Conservation (phyloP, 2,888 invertebrate species). For the Steinernema scapterisci region DNA sequence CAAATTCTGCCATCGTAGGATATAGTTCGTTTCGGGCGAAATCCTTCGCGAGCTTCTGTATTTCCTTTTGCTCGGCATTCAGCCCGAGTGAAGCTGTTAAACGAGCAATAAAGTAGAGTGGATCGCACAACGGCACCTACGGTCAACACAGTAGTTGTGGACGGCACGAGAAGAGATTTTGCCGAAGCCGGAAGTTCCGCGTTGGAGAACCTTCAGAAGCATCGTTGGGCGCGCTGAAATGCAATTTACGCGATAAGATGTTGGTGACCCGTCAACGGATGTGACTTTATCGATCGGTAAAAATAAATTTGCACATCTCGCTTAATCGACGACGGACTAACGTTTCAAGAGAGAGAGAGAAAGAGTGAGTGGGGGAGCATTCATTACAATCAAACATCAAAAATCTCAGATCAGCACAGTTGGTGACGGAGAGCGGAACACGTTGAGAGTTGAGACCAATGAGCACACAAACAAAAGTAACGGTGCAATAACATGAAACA, state of each 20-base stretch:
- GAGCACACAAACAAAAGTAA: neutral
- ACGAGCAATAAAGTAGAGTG: constrained; percentile 1
- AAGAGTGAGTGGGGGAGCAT: neutral
- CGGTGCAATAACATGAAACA: too few species aligned
- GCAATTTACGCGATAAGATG: too few species aligned
- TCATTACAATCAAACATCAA: constrained; percentile 5
- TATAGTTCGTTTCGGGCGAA: constrained; percentile 73
- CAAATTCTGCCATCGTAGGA: constrained; percentile 73
- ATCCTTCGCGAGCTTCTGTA: constrained; percentile 71
- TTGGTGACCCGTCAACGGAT: too few species aligned
- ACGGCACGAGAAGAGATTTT: neutral
- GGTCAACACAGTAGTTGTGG: constrained; percentile 40
- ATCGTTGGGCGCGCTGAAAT: too few species aligned
- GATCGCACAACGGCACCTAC: constrained; percentile 35
- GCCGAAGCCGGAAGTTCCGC: too few species aligned
- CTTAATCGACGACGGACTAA: too few species aligned
- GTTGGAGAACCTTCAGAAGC: too few species aligned
- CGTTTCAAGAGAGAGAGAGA: neutral
- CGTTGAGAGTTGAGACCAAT: neutral
- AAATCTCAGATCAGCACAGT: constrained; percentile 5
- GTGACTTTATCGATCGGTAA: too few species aligned
- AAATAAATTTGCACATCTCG: too few species aligned
- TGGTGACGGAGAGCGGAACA: too few species aligned
- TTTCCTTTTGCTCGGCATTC: constrained; percentile 71
- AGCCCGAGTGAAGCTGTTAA: constrained; percentile 70